Percentiles rank a stretch among this genome's conserved stretches.
phyloP scores from a whole-genome alignment of 1,140 invertebrate genomes.

The Triops cancriformis region DNA sequence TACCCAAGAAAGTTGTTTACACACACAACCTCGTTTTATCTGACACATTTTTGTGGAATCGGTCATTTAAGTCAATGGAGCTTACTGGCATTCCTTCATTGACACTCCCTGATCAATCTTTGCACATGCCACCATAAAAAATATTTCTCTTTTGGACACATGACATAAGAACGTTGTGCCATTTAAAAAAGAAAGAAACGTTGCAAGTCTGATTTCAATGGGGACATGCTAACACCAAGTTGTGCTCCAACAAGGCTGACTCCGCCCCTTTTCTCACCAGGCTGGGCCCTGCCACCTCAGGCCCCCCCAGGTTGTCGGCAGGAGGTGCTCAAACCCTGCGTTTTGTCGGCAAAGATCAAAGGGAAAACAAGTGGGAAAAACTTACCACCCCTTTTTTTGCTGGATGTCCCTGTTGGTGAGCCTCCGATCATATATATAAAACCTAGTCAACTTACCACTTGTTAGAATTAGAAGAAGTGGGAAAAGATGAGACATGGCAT shows the following conservation, averaged over 20 bases:
- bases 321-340: constrained; percentile 7
- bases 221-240: neutral
- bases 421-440: neutral
- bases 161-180: too few species aligned
- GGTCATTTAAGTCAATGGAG: too few species aligned
- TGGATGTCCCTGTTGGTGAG: neutral
- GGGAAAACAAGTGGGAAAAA: neutral
- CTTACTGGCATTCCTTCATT: too few species aligned
- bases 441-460: neutral
- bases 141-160: too few species aligned
- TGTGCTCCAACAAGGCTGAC: neutral
- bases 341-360: constrained; percentile 12
- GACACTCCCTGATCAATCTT: too few species aligned
- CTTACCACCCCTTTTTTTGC: neutral
- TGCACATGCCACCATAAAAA: too few species aligned
- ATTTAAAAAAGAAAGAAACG: neutral
- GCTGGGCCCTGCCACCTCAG: neutral
- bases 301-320: constrained; percentile 11
- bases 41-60: too few species aligned
- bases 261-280: constrained; percentile 3
- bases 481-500: too few species aligned
- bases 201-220: neutral
- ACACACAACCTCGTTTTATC: too few species aligned
- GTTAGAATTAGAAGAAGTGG: neutral
- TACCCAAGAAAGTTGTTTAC: too few species aligned